A percentile compares a stretch with the other conserved stretches of the same genome.
Conservation (phyloP, 2,113 vertebrate genomes). For the Atlantisia rogersi region DNA sequence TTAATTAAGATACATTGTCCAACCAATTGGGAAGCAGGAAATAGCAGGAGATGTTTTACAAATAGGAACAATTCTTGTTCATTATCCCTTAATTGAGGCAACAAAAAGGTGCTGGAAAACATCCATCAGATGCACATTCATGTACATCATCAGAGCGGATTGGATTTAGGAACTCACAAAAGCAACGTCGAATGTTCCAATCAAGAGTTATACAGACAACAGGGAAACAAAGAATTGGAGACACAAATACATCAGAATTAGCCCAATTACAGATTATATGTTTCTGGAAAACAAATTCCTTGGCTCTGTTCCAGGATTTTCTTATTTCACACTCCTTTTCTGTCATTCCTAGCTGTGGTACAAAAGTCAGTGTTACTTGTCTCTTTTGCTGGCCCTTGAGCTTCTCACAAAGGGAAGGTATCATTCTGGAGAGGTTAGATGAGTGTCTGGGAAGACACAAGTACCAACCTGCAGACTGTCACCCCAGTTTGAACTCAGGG, state of each 20-base stretch:
- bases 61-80: constrained; percentile 83
- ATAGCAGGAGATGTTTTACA: constrained; percentile 77
- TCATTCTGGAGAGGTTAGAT: neutral
- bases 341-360: neutral
- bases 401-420: neutral
- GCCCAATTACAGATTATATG: constrained; percentile 77
- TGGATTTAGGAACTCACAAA: constrained; percentile 79
- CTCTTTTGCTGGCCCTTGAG: neutral
- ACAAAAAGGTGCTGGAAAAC: constrained; percentile 83
- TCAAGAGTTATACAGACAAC: constrained; percentile 77
- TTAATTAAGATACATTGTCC: constrained; percentile 78
- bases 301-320: constrained; percentile 68
- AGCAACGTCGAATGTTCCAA: constrained; percentile 75
- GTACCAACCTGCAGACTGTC: neutral
- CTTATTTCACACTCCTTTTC: constrained; percentile 45
- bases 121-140: constrained; percentile 80
- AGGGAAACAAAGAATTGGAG: constrained; percentile 75
- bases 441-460: neutral
- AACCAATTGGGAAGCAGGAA: constrained; percentile 74
- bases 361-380: neutral
- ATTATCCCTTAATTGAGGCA: constrained; percentile 83
- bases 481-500: neutral
- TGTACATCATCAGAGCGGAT: constrained; percentile 71
- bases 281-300: constrained; percentile 63
- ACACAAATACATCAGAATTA: constrained; percentile 78